Percentiles rank a stretch among this genome's conserved stretches.
These are phyloP conservation scores for Plumapathes pennacea DNA, from an alignment of 92 coral and sea anemone genomes.

Conservation along the genomic window DNA sequence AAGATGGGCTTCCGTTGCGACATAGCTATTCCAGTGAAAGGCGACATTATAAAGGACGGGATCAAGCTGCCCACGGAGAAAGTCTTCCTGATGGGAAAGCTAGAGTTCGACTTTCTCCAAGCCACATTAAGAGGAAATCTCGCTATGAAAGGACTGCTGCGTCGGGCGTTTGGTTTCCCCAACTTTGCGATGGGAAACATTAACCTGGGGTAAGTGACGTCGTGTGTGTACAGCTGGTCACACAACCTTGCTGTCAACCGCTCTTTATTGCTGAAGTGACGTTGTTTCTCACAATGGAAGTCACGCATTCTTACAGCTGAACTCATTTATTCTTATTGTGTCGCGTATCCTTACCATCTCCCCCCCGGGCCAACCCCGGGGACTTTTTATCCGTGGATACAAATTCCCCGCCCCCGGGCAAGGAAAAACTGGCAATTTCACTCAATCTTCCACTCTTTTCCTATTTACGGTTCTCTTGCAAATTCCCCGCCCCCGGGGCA, in stretches of 20 bases:
- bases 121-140: slow-evolving; percentile 70
- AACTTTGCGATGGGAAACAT: slow-evolving; percentile 88
- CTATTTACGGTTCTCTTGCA: no score
- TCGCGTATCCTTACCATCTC: no score
- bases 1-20: slow-evolving; percentile 89
- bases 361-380: no score
- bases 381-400: no score
- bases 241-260: background rate
- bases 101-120: slow-evolving; percentile 70
- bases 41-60: slow-evolving; percentile 86
- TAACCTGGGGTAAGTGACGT: slow-evolving; percentile 66
- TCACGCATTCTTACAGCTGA: no score
- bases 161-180: slow-evolving; percentile 74
- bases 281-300: no score
- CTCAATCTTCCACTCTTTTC: no score
- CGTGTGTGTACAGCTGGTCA: background rate
- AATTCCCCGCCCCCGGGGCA: no score
- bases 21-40: slow-evolving; percentile 90
- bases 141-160: slow-evolving; percentile 91
- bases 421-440: no score
- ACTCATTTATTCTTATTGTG: no score
- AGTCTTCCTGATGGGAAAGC: slow-evolving; percentile 72
- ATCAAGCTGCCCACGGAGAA: slow-evolving; percentile 79
- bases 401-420: no score
- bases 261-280: no score